phyloP scores from a whole-genome alignment of 1,140 invertebrate genomes.

The Wiebesia pumilae region DNA sequence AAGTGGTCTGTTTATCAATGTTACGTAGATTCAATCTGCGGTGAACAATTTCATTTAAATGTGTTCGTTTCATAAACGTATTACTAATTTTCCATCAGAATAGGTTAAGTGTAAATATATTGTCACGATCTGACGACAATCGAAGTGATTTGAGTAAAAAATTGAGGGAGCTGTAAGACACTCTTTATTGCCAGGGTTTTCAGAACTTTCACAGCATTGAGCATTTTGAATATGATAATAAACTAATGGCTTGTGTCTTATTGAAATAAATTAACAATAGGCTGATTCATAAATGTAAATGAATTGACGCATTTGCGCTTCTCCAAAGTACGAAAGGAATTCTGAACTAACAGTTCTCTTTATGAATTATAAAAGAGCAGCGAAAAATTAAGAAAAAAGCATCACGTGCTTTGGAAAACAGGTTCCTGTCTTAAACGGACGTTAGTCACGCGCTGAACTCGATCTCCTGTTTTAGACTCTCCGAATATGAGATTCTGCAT shows the following conservation, averaged over 20 bases:
- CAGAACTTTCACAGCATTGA: neutral
- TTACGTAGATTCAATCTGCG: neutral
- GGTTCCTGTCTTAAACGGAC: neutral
- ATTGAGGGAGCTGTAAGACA: neutral
- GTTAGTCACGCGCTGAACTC: neutral
- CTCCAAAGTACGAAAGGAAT: neutral
- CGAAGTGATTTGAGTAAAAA: neutral
- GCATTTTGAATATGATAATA: slow-evolving; percentile 1
- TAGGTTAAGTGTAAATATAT: neutral
- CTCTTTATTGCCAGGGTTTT: neutral
- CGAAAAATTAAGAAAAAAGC: neutral
- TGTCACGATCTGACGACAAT: neutral
- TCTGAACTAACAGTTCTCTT: neutral
- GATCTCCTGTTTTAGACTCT: slow-evolving; percentile 5
- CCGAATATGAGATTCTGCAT: neutral
- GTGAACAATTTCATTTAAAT: neutral
- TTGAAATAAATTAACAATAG: slow-evolving; percentile 13
- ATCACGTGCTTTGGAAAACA: slow-evolving; percentile 14
- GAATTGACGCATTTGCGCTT: neutral
- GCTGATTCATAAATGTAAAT: slow-evolving; percentile 12
- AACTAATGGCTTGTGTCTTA: neutral
- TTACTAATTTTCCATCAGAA: neutral
- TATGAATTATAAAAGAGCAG: slow-evolving; percentile 8
- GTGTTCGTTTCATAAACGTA: neutral
- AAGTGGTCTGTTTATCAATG: neutral